Evolutionary conservation across 2,797 vertebrate species (phyloP).

Genomic region (Telmatherina bonti): DNA sequence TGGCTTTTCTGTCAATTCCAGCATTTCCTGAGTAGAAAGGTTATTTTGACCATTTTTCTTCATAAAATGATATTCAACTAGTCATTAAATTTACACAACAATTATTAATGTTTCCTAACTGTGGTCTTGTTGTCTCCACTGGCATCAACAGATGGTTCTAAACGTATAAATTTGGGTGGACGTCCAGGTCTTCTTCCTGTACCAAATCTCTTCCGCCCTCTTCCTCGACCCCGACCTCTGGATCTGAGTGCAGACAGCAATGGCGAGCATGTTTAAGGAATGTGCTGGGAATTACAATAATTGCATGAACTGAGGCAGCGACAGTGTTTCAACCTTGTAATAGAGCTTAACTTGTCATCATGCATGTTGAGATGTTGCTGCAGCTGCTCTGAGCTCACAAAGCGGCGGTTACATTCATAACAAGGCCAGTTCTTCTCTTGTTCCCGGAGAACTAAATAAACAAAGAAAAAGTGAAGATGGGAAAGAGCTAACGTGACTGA

Average conservation of each 20-base stretch:
- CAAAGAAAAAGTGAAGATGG: background rate
- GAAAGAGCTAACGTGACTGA: background rate
- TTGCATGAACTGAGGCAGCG: background rate
- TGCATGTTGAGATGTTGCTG: conserved; percentile 98
- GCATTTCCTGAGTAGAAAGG: conserved; percentile 84
- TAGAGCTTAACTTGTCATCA: conserved; percentile 94
- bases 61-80: background rate
- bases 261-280: background rate
- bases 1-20: conserved; percentile 88
- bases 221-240: conserved; percentile 90
- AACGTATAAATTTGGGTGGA: conserved; percentile 92
- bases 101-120: conserved; percentile 72
- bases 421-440: conserved; percentile 99
- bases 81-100: background rate
- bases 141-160: conserved; percentile 86
- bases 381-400: conserved; percentile 96
- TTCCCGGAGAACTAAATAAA: conserved; percentile 89
- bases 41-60: background rate
- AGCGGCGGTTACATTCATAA: conserved; percentile 96
- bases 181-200: conserved; percentile 91
- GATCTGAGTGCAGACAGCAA: conserved; percentile 77
- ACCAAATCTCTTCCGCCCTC: conserved; percentile 93
- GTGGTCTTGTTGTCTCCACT: conserved; percentile 84
- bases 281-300: background rate
- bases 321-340: conserved; percentile 84